phyloP scores from a whole-genome alignment of 1,140 invertebrate genomes.

The Rhyacophila brunnea region DNA sequence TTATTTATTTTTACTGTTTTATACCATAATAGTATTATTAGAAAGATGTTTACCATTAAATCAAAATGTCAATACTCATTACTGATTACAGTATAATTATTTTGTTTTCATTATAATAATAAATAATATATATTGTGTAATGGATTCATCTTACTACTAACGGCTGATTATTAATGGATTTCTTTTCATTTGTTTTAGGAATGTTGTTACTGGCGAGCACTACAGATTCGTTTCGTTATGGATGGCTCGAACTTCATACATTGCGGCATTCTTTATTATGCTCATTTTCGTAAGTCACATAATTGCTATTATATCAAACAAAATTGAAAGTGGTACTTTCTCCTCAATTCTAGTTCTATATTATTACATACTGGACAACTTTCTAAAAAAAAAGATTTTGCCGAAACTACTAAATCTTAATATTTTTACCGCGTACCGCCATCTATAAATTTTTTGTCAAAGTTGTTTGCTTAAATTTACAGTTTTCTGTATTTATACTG shows the following conservation, averaged over 20 bases:
- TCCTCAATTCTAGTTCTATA: neutral
- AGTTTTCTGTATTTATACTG: too few species aligned
- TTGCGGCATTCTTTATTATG: conserved; percentile 96
- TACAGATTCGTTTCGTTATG: conserved; percentile 97
- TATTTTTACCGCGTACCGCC: too few species aligned
- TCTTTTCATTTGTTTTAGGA: conserved; percentile 60
- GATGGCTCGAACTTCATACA: conserved; percentile 89
- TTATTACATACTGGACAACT: neutral
- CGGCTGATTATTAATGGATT: neutral
- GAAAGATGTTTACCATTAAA: too few species aligned
- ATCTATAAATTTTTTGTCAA: too few species aligned
- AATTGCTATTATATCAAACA: neutral
- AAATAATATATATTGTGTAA: too few species aligned
- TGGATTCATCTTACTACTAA: too few species aligned
- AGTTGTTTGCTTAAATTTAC: too few species aligned
- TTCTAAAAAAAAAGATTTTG: neutral
- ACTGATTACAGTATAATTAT: too few species aligned
- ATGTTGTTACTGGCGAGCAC: conserved; percentile 97
- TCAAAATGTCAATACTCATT: too few species aligned
- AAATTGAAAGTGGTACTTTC: conserved; percentile 1
- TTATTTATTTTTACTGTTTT: too few species aligned
- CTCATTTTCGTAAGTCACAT: conserved; percentile 91
- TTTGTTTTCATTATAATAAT: too few species aligned
- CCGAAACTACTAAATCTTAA: neutral
- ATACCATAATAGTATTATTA: too few species aligned